A percentile compares a stretch with the other conserved stretches of the same genome.
Evolutionary conservation across 2,888 invertebrate genomes (phyloP).

Genomic region (Calephelis perditalis): DNA sequence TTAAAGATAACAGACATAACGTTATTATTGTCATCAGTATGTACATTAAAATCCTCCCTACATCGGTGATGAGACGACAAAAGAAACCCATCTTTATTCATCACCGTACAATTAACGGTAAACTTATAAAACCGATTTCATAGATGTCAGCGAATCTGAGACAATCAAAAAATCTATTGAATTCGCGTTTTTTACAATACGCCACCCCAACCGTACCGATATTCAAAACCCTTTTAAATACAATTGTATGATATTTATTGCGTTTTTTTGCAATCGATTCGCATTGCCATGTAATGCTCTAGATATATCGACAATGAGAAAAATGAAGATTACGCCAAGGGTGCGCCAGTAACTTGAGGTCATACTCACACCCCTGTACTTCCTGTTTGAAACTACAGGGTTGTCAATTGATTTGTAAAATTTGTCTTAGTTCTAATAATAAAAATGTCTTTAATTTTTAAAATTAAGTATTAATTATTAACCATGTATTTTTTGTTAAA

Average conservation of each 20-base stretch:
- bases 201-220: conserved; percentile 61
- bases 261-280: conserved; percentile 58
- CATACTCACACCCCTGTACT: conserved; percentile 76
- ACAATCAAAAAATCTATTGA: conserved; percentile 43
- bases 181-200: conserved; percentile 46
- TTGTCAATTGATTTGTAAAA: conserved; percentile 35
- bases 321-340: conserved; percentile 44
- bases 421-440: too few relatives aligned
- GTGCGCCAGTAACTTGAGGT: conserved; percentile 73
- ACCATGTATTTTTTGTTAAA: too few relatives aligned
- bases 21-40: too few relatives aligned
- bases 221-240: conserved; percentile 74
- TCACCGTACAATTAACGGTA: conserved; percentile 12
- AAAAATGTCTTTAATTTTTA: too few relatives aligned
- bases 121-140: conserved; percentile 13
- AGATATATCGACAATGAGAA: conserved; percentile 55
- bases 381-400: conserved; percentile 57
- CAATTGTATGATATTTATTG: conserved; percentile 76
- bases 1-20: too few relatives aligned
- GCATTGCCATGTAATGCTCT: conserved; percentile 58
- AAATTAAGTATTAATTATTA: too few relatives aligned
- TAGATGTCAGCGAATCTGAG: conserved; percentile 22
- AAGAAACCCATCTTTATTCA: conserved; percentile 12
- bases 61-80: neutral
- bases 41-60: too few relatives aligned